Base-by-base conservation (phyloP, 2,113 vertebrate genomes). In the Brachyhypopomus gauderio region DNA sequence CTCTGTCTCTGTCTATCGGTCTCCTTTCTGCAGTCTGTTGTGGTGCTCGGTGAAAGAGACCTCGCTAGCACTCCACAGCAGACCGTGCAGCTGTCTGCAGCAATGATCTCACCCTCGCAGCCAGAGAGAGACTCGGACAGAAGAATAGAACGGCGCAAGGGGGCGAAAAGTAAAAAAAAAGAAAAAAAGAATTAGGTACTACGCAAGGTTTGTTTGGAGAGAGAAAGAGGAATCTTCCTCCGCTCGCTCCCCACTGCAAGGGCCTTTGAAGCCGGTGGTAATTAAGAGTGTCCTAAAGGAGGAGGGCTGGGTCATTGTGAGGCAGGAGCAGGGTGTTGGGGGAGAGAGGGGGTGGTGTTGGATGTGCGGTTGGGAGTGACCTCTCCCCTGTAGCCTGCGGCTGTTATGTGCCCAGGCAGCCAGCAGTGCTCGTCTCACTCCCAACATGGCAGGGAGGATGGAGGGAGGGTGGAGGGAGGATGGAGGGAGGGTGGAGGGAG, bases 81-180 rank as follows among this genome's bases (percentile, higher is more conserved):
- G 91, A 95, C 95, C 93, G 92, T 96, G 95, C 96, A 97, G 95
- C 95, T 97, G 96, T 97, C 96, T 95, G 94, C 92, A 94, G 94
- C 94, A 96, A 98, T 99, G 97, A 98, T 97, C 96, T 97, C 96
- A 95, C 90, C 87, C 88, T 92, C 91, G 88, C 89, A 90, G 91
- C 88, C 91, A 90, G 88, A 90, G 91, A 93, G 88, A 85, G 89
- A 78, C 72, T 56, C 34, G 79, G 75, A 85, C 84, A 64, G 81
- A 85, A 85, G 81, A 84, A 77, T 55, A 71, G 56, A 73, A 23
- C 41, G 69, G 16, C 27, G 23, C 74, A 52, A 52, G 45, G 45
- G 45, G 9, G 45, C 11, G 45, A 58, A 80, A 74, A 84, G 27
- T 71, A 74, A 80, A 86, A 88, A 88, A 7, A 74, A 80, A 86